Evolutionary conservation across 2,888 invertebrate genomes (phyloP).

Genomic region (Parnassius orleans): DNA sequence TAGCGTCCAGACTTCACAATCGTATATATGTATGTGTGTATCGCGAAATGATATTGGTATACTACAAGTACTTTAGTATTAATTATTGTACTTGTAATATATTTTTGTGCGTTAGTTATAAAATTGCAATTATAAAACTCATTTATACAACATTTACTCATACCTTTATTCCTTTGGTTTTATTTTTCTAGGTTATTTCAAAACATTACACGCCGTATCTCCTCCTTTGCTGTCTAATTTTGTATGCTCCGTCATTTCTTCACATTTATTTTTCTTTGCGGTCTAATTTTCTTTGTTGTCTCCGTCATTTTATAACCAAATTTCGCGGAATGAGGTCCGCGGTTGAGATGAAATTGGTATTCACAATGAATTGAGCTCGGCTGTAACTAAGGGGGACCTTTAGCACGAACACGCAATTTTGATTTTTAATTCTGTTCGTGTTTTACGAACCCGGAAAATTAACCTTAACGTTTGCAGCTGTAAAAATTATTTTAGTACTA

Average conservation of each 20-base stretch:
- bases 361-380: conserved; percentile 67
- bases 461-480: neutral
- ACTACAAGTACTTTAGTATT: too few relatives aligned
- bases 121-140: too few relatives aligned
- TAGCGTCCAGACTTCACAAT: too few relatives aligned
- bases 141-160: neutral
- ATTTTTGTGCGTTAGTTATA: too few relatives aligned
- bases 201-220: conserved; percentile 3
- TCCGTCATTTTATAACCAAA: conserved; percentile 77
- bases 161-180: neutral
- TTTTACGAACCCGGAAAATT: neutral
- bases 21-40: too few relatives aligned
- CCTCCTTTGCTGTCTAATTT: conserved; percentile 56
- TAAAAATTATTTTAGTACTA: too few relatives aligned
- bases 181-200: neutral
- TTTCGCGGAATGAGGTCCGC: conserved; percentile 73
- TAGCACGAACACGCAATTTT: conserved; percentile 49
- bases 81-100: too few relatives aligned
- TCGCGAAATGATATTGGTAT: too few relatives aligned
- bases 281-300: conserved; percentile 79
- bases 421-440: conserved; percentile 64
- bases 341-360: conserved; percentile 75
- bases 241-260: conserved; percentile 72
- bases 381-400: conserved; percentile 34
- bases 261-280: conserved; percentile 78